Evolutionary conservation across 2,113 vertebrate species (phyloP).

Genomic region (Seriola quinqueradiata): DNA sequence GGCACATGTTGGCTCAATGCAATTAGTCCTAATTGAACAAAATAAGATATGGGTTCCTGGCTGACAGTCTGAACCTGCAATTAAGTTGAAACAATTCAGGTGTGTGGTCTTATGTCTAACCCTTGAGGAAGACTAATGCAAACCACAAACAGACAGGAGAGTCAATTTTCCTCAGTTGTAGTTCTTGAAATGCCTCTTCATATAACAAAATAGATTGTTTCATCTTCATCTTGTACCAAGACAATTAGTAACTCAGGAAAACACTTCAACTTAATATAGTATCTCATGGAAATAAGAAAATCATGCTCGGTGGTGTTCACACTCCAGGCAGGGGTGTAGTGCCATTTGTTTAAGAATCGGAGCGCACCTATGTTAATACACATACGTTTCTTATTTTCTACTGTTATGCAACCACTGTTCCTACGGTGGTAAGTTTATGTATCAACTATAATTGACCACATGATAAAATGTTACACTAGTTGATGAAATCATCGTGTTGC

Average conservation of each 20-base stretch:
- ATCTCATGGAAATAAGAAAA: slow-evolving; percentile 55
- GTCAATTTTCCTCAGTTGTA: slow-evolving; percentile 37
- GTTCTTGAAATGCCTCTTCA: slow-evolving; percentile 52
- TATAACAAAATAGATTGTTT: slow-evolving; percentile 48
- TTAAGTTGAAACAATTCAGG: slow-evolving; percentile 60
- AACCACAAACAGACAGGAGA: slow-evolving; percentile 44
- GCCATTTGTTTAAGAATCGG: too few species aligned
- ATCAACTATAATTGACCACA: too few species aligned
- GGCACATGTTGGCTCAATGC: slow-evolving; percentile 62
- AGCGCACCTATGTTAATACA: too few species aligned
- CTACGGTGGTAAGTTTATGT: too few species aligned
- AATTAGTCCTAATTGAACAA: slow-evolving; percentile 75
- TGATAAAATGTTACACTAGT: too few species aligned
- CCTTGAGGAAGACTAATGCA: slow-evolving; percentile 54
- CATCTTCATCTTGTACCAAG: slow-evolving; percentile 53
- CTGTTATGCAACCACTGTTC: too few species aligned
- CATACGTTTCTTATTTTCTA: too few species aligned
- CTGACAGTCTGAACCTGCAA: slow-evolving; percentile 64
- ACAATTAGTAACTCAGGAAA: slow-evolving; percentile 56
- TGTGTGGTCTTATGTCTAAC: slow-evolving; percentile 53
- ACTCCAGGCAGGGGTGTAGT: too few species aligned
- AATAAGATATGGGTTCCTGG: slow-evolving; percentile 65
- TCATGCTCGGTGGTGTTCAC: slow-evolving; percentile 31
- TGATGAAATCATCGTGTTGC: too few species aligned
- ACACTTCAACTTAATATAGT: slow-evolving; percentile 49